Evolutionary conservation across 1,140 invertebrate species (phyloP), one percentile per base, ranked within the genome.

Genomic region (Drosophila mojavensis): DNA sequence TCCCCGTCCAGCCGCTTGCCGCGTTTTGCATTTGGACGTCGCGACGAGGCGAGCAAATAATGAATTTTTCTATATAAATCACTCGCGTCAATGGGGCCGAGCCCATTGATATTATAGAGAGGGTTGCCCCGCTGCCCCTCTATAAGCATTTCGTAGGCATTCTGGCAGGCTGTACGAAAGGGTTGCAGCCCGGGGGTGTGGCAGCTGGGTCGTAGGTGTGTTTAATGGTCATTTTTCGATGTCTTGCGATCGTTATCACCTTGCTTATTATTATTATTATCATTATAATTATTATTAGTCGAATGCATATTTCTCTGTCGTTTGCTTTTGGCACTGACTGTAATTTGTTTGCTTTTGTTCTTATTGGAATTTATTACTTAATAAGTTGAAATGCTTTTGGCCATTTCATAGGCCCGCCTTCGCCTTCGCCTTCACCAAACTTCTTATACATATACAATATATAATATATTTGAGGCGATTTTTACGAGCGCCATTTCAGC

Each of bases 321-420:
- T 45, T 26, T 45, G 26, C 45, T 5, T 33, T 1, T 39, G 6
- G 30, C 36, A 20, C 15, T 36, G 53, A 48, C 30, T 30, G 59
- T 77, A 78, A 81, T 74, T 47, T 55, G 53, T 39, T 41, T 69
- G 26, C 69, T 36, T 81, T 88, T 88, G 74, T 89, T 90, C 71
- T 84, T 81, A 89, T 84, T 83, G 75, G 85, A 90, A 89, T 89
- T 89, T 89, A 89, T 89, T 90, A 81, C 84, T 89, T 89, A 90
- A 89, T 89, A 90, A 89, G 75, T 84, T 90, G 55, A 64, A 81
- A 81, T 79, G 79, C 17, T 67, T 73, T 28, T 55, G 63, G 51
- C 26, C 62, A 72, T 70, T 79, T 84, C 76, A 43, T 41, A 41
- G 53, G 50, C 51, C 48, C 10, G 47, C 41, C 17, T 9, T 10